Percentiles rank a stretch among this genome's conserved stretches.
phyloP scores from a whole-genome alignment of 2,888 invertebrate species.

The Gnatocerus cornutus region DNA sequence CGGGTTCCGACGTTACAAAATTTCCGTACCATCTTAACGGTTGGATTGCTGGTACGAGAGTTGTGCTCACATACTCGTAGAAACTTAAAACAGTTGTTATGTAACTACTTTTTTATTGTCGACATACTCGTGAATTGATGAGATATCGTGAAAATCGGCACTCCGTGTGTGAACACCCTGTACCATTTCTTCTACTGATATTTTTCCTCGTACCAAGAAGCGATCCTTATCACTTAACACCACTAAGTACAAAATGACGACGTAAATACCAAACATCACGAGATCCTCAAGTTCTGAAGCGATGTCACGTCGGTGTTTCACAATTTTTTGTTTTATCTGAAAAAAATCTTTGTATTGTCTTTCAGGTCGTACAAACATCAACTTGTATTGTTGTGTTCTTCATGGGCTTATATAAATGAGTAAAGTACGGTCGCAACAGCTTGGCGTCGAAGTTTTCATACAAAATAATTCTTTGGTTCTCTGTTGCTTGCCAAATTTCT shows the following conservation, averaged over 20 bases:
- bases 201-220: conserved; percentile 51
- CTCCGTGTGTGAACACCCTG: conserved; percentile 50
- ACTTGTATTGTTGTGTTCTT: neutral
- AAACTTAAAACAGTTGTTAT: conserved; percentile 52
- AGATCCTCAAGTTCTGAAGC: conserved; percentile 55
- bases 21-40: conserved; percentile 60
- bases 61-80: conserved; percentile 51
- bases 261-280: conserved; percentile 59
- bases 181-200: conserved; percentile 54
- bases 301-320: neutral
- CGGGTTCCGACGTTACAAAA: conserved; percentile 56
- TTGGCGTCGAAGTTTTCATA: conserved; percentile 55
- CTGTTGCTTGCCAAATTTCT: conserved; percentile 34
- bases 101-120: too few relatives aligned
- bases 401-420: conserved; percentile 52
- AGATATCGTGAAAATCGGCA: conserved; percentile 8
- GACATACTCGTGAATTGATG: neutral
- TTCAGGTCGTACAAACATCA: too few relatives aligned
- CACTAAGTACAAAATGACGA: conserved; percentile 58
- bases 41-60: conserved; percentile 57
- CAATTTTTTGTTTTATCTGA: conserved; percentile 9
- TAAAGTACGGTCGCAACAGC: conserved; percentile 56
- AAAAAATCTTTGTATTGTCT: neutral
- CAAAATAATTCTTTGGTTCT: conserved; percentile 54
- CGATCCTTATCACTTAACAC: conserved; percentile 56